Evolutionary conservation across 2,888 invertebrate species (phyloP), one percentile per base, ranked within the genome.

Genomic region (Leistus spinibarbis): DNA sequence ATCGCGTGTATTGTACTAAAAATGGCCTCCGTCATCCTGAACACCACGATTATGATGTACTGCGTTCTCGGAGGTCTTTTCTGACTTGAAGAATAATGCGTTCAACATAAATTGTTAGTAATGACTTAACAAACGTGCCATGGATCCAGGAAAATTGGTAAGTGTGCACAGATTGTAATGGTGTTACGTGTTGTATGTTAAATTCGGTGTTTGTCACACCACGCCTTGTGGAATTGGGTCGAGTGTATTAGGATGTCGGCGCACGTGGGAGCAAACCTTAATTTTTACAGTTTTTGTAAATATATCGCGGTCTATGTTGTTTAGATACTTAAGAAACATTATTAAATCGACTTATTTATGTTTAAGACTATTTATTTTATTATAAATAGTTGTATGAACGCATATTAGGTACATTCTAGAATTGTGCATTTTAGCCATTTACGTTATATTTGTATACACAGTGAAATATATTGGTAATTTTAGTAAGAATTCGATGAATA

Each of bases 71-170:
- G 56, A 73, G 67, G 73, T 73, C 67, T 27, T 63, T 75, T 75
- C 69, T 74, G 63, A 67, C 68, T 75, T 75, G 75, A 64, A 75
- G 68, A 75, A 75, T 69, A 64, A 75, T 75, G 75, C 69, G 69
- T 75, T 75, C 75, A 75, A 75, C 75, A 75, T 63, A 75, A 54
- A 40, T 40, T 75, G 64, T 20, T 75, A 62, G 75, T 62, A 71
- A 75, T 75, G 75, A 75, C 75, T 68, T 75, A 75, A 75, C 64
- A 69, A 75, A 75, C 68, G 75, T 75, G 75, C 75, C 75, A 75
- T 75, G 75, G 75, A 75, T 75, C 75, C 69, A 68, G 64, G 75
- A 64, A 75, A 69, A 75, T 75, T 63, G 75, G 75, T 75, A 20
- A 75, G 69, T 63, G 17, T 1, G 20, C 20, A 10, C 19, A 17